A percentile compares a stretch with the other conserved stretches of the same genome.
Evolutionary conservation across 2,113 vertebrate species (phyloP).

Genomic region (Urocitellus parryii): DNA sequence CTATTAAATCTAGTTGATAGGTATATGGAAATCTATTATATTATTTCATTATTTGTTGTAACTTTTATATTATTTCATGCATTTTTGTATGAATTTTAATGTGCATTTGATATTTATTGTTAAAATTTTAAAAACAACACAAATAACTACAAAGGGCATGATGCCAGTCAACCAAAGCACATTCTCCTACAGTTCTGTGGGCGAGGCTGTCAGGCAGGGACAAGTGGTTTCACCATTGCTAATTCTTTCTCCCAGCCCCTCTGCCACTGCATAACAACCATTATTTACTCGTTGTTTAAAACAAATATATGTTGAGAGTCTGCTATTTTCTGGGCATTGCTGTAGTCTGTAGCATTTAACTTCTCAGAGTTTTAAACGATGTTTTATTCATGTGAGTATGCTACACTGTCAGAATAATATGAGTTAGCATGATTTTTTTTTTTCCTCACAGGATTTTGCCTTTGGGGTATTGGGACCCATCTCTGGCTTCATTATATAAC

Average conservation of each 20-base stretch:
- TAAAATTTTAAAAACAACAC: background rate
- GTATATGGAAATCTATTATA: background rate
- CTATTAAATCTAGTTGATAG: background rate
- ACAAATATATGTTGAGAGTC: background rate
- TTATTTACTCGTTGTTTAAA: background rate
- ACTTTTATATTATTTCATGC: background rate
- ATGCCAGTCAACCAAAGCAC: background rate
- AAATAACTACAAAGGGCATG: background rate
- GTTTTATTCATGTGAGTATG: slow-evolving; percentile 9
- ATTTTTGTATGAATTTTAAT: background rate
- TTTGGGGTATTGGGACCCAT: background rate
- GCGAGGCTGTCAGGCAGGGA: too few species aligned
- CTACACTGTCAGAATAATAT: background rate
- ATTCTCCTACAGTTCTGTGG: background rate
- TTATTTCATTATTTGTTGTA: background rate
- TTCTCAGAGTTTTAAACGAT: background rate
- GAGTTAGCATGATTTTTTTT: background rate
- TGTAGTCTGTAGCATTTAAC: background rate
- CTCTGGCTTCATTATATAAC: background rate
- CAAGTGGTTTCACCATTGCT: background rate
- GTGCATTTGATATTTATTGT: background rate
- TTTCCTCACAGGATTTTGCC: background rate
- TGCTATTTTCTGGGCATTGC: background rate
- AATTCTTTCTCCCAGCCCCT: background rate
- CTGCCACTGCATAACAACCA: background rate